These are phyloP conservation scores for Danio jaintianensis DNA, from an alignment of 2,797 vertebrate genomes.

Conservation along the genomic window DNA sequence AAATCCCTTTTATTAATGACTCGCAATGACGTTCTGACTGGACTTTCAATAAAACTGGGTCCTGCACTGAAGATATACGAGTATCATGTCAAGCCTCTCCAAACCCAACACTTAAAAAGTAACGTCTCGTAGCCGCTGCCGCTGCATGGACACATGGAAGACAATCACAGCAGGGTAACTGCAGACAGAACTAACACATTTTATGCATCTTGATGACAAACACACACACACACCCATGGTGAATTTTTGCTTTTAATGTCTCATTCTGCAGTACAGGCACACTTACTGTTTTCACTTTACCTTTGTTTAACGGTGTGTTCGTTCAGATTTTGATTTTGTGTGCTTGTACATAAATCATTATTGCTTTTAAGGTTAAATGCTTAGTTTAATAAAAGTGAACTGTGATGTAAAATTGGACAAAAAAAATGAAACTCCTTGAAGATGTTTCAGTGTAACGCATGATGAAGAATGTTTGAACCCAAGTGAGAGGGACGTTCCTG, in stretches of 20 bases:
- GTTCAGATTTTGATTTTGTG: constrained; percentile 62
- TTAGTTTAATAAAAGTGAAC: constrained; percentile 36
- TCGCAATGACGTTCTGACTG: constrained; percentile 96
- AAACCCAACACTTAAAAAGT: constrained; percentile 96
- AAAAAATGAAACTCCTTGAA: constrained; percentile 46
- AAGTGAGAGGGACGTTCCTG: constrained; percentile 17
- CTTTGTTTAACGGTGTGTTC: constrained; percentile 64
- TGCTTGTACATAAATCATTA: constrained; percentile 49
- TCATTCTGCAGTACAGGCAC: constrained; percentile 51
- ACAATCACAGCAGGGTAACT: constrained; percentile 70
- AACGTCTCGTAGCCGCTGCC: constrained; percentile 82
- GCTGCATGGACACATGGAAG: constrained; percentile 48
- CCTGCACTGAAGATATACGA: constrained; percentile 99
- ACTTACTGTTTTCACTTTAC: constrained; percentile 63
- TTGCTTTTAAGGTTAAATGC: constrained; percentile 60
- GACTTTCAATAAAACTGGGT: constrained; percentile 97
- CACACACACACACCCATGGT: constrained; percentile 23
- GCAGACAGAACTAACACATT: constrained; percentile 60
- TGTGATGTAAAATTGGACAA: constrained; percentile 49
- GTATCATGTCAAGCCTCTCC: constrained; percentile 96
- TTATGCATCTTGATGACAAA: constrained; percentile 67
- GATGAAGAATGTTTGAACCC: constrained; percentile 36
- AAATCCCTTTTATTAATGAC: constrained; percentile 99
- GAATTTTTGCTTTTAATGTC: constrained; percentile 53
- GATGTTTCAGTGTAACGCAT: constrained; percentile 36